Conservation (phyloP, 2,888 invertebrate species). For the Mystacides longicornis region DNA sequence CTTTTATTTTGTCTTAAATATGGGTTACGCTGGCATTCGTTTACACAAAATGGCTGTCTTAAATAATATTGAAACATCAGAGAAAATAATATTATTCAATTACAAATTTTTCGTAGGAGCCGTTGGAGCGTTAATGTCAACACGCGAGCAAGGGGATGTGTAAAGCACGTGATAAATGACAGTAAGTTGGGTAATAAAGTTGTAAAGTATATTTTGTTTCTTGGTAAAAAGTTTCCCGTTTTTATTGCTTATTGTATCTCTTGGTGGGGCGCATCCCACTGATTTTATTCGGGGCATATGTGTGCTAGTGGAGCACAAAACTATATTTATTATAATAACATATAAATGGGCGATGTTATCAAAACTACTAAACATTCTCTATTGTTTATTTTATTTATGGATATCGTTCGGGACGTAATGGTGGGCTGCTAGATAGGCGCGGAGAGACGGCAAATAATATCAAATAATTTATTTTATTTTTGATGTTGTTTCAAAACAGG, state of each 20-base stretch:
- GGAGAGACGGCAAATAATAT: too few species aligned
- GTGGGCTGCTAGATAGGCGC: too few species aligned
- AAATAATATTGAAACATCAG: too few species aligned
- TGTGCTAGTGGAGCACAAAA: not conserved
- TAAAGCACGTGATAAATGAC: constrained; percentile 3
- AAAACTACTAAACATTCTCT: not conserved
- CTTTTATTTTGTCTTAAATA: too few species aligned
- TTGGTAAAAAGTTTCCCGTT: constrained; percentile 3
- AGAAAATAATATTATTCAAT: too few species aligned
- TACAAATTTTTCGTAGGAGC: constrained; percentile 2
- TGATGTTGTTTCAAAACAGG: too few species aligned
- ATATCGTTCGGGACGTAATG: not conserved
- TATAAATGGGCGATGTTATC: constrained; percentile 1
- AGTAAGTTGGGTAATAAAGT: constrained; percentile 5
- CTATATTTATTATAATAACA: not conserved
- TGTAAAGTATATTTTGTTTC: constrained; percentile 5
- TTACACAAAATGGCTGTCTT: too few species aligned
- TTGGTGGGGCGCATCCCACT: not conserved
- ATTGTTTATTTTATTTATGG: not conserved
- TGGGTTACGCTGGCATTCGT: too few species aligned
- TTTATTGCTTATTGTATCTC: not conserved
- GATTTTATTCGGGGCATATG: not conserved
- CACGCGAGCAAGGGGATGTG: not conserved
- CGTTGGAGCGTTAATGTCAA: constrained; percentile 9
- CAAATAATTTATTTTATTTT: too few species aligned